A percentile compares a stretch with the other conserved stretches of the same genome.
Evolutionary conservation across 2,113 vertebrate genomes (phyloP).

Genomic region (Sarotherodon lohbergeri): DNA sequence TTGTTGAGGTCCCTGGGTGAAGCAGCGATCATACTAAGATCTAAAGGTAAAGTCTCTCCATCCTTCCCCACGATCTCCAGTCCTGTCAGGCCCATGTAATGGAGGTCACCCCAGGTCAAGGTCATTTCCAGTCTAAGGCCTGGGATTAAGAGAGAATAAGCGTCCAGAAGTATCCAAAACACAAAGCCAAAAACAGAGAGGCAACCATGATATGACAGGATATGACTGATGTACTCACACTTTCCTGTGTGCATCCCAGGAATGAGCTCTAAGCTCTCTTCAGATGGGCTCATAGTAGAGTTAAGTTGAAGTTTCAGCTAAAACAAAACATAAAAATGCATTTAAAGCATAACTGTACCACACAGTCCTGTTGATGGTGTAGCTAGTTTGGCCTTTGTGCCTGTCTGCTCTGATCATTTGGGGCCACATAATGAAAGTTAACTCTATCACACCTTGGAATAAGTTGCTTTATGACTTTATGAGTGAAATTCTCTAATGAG

Average conservation of each 20-base stretch:
- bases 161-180: not conserved
- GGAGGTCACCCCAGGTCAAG: slow-evolving; percentile 87
- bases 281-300: slow-evolving; percentile 22
- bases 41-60: slow-evolving; percentile 80
- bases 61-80: slow-evolving; percentile 87
- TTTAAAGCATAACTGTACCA: not conserved
- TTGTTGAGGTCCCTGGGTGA: slow-evolving; percentile 85
- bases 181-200: not conserved
- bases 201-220: not conserved
- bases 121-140: slow-evolving; percentile 85
- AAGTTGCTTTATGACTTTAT: not conserved
- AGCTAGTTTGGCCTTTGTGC: not conserved
- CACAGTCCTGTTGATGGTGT: not conserved
- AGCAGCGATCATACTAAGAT: slow-evolving; percentile 77
- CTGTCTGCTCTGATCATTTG: not conserved
- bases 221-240: slow-evolving; percentile 74
- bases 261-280: slow-evolving; percentile 59
- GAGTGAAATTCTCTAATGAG: not conserved
- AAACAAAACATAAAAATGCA: not conserved
- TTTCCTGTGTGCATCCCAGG: slow-evolving; percentile 83
- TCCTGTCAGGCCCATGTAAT: slow-evolving; percentile 90
- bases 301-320: slow-evolving; percentile 68
- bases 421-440: not conserved
- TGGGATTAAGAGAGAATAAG: slow-evolving; percentile 30
- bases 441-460: not conserved